phyloP scores from a whole-genome alignment of 1,140 invertebrate species.

The Pogonognathellus flavescens region DNA sequence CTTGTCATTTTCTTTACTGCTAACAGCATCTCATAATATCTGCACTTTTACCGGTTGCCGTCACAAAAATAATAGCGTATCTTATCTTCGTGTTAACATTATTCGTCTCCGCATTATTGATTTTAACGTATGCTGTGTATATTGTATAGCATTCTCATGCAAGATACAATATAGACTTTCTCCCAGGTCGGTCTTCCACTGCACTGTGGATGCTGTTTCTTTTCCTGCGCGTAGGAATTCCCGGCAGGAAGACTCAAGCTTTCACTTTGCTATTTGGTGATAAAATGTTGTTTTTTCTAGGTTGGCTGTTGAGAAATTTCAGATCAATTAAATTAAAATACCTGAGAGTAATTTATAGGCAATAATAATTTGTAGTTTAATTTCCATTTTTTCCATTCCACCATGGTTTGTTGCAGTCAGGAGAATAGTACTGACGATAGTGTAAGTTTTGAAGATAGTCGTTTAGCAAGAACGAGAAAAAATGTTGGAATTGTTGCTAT shows the following conservation, averaged over 20 bases:
- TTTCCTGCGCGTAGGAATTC: constrained; percentile 5
- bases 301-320: not conserved
- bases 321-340: not conserved
- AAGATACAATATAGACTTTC: not conserved
- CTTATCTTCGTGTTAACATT: not conserved
- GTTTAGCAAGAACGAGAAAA: constrained; percentile 21
- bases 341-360: no score
- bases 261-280: not conserved
- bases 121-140: not conserved
- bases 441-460: not conserved
- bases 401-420: not conserved
- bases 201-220: not conserved
- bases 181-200: not conserved
- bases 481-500: constrained; percentile 29
- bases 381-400: no score
- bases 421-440: not conserved
- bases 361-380: no score
- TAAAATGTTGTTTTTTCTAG: not conserved
- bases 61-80: no score
- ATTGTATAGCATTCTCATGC: no score
- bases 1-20: no score
- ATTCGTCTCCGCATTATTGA: constrained; percentile 17
- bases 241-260: constrained; percentile 17
- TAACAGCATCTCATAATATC: no score
- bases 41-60: no score